Evolutionary conservation across 2,113 vertebrate genomes (phyloP).

Genomic region (Chionis minor): DNA sequence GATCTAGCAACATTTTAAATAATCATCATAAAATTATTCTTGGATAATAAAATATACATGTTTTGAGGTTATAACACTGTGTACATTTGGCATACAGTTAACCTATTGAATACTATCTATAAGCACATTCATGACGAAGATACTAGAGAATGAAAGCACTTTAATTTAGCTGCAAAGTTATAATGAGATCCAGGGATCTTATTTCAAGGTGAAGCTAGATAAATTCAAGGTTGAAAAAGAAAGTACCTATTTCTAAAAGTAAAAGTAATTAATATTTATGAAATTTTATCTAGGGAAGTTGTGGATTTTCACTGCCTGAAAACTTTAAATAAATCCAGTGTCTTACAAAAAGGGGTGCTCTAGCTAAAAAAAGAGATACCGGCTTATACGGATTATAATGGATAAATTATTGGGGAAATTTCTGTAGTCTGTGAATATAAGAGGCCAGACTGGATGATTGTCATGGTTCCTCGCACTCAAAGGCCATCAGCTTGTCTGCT

Average conservation of each 20-base stretch:
- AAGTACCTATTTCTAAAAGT: background rate
- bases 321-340: background rate
- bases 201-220: conserved; percentile 16
- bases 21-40: background rate
- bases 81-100: background rate
- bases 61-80: background rate
- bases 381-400: background rate
- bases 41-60: background rate
- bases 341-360: background rate
- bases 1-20: background rate
- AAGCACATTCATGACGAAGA: background rate
- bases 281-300: background rate
- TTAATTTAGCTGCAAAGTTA: background rate
- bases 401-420: background rate
- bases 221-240: conserved; percentile 31
- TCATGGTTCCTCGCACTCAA: background rate
- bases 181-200: conserved; percentile 3
- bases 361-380: background rate
- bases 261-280: conserved; percentile 34
- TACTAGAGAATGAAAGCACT: background rate
- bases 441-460: background rate
- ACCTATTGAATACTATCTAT: background rate
- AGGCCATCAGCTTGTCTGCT: background rate
- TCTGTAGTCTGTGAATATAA: background rate
- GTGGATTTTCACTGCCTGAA: background rate